Evolutionary conservation across 1,140 invertebrate genomes (phyloP).

Genomic region (Euwallacea fornicatus): DNA sequence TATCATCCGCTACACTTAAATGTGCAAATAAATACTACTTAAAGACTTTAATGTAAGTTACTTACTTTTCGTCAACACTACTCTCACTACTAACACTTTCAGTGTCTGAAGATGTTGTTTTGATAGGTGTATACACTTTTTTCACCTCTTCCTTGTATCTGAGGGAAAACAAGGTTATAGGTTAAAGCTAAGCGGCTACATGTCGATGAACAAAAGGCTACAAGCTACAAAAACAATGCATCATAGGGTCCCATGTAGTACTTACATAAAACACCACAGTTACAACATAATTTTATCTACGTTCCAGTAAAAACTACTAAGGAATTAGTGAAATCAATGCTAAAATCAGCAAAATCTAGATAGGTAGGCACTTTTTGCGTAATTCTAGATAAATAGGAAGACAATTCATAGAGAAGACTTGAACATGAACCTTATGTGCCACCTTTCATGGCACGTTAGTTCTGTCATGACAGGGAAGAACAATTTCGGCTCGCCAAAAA

Average conservation of each 20-base stretch:
- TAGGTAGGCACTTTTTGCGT: no score
- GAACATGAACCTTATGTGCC: no score
- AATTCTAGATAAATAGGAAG: no score
- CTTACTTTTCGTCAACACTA: constrained; percentile 27
- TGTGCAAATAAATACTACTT: neutral
- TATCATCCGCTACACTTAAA: neutral
- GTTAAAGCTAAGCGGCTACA: constrained; percentile 25
- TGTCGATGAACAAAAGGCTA: neutral
- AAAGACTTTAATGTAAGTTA: neutral
- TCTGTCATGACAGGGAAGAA: no score
- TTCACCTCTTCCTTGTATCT: constrained; percentile 34
- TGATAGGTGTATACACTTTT: constrained; percentile 27
- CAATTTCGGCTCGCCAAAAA: no score
- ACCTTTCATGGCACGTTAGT: no score
- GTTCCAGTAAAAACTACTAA: no score
- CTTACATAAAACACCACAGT: no score
- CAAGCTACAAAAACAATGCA: neutral
- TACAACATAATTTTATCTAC: no score
- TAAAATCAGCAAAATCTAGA: no score
- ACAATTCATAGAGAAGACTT: no score
- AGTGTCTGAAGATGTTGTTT: constrained; percentile 20
- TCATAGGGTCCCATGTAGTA: neutral
- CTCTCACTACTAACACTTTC: constrained; percentile 31
- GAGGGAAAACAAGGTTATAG: constrained; percentile 22
- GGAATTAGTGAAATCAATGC: no score